Evolutionary conservation across 2,113 vertebrate species (phyloP), one percentile per base, ranked within the genome.

Genomic region (Aptenodytes forsteri): DNA sequence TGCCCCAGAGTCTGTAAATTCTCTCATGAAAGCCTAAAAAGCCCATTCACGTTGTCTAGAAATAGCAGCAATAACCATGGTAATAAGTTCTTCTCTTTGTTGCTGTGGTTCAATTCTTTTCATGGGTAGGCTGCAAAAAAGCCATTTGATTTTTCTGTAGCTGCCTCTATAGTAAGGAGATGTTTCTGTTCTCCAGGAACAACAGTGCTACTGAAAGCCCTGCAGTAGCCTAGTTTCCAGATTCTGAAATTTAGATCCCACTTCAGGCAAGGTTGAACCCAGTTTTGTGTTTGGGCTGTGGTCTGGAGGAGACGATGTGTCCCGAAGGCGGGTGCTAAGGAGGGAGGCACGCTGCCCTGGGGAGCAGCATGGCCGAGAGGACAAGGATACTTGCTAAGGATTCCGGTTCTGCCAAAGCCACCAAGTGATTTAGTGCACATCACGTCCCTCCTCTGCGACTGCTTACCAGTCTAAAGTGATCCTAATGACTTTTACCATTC

Each of bases 21-120:
- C 90, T 92, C 93, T 95, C 86, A 93, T 89, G 89, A 97, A 97
- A 97, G 96, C 93, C 93, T 96, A 94, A 97, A 97, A 93, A 90
- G 87, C 95, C 94, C 94, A 93, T 96, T 97, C 90, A 94, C 40
- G 0, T 81, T 94, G 91, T 94, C 95, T 96, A 94, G 94, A 96
- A 97, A 97, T 96, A 97, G 97, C 94, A 97, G 95, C 96, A 93
- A 97, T 97, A 97, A 97, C 97, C 97, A 97, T 97, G 96, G 96
- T 96, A 97, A 97, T 97, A 96, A 97, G 89, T 97, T 97, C 91
- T 92, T 96, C 96, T 96, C 91, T 97, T 96, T 96, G 94, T 95
- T 97, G 96, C 96, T 88, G 93, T 87, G 91, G 94, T 97, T 96
- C 50, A 64, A 80, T 93, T 96, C 93, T 95, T 96, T 97, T 96